Evolutionary conservation across 2,888 invertebrate genomes (phyloP), one percentile per base, ranked within the genome.

Genomic region (Tricholauxania praeusta): DNA sequence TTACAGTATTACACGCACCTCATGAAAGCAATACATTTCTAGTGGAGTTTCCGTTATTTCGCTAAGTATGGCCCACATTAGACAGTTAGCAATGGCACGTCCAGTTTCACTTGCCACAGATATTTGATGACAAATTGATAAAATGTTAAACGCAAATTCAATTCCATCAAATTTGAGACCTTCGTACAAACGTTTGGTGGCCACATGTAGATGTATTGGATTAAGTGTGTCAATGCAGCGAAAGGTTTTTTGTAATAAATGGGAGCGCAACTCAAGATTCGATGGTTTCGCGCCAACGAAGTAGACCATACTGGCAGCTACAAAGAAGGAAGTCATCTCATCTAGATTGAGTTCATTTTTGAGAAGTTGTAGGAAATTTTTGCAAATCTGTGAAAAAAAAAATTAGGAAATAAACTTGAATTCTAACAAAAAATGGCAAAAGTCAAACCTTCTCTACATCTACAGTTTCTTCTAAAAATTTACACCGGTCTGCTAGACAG

Each of bases 381-480:
- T 76, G 55, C 78, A 82, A 7, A 80, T 78, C 82, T 82, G 17
- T 88, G 97, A 97, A 88, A 95, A 96, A 71, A 22, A 14, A 32
- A 28, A 12, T 32, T 10, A 63, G 39, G 47, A 19, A 12, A 17
- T 47, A 51, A 52, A 1, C 47, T 12, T 2, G 57, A 12, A n/a
- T 14, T 19, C 19, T 55, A 10, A 14, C 15, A 65, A 28, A 51
- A 22, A 48, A 52, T 52, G 10, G 47, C n/a, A 15, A 65, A 48
- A 22, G 39, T 0, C 15, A 52, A 67, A 78, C 79, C 57, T 78
- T 73, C 51, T 78, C 78, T 1, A 74, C 32, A 17, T 76, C 74
- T 1, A 62, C 47, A 0, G 65, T 69, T 28, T 65, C 47, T 6
- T 76, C 48, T 6, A 80, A 12, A 39, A 78, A 79, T 12, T 60